These are phyloP conservation scores for Triplophysa bombifrons DNA, from an alignment of 2,797 vertebrate genomes.

Conservation along the genomic window DNA sequence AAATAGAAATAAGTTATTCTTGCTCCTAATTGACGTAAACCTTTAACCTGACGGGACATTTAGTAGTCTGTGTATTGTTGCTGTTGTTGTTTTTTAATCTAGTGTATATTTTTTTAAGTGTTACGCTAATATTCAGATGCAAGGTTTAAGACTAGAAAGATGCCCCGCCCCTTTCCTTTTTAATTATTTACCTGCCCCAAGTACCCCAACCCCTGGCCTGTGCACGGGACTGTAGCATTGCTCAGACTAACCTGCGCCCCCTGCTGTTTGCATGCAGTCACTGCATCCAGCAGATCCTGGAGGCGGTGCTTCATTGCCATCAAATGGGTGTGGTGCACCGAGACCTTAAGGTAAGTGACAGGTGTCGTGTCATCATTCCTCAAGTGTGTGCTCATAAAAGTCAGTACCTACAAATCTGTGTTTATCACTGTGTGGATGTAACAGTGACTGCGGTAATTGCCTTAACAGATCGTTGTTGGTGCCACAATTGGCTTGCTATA, in stretches of 20 bases:
- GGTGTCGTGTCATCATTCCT: conserved; percentile 55
- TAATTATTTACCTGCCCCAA: conserved; percentile 22
- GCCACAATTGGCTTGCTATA: not conserved
- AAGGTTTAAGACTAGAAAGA: conserved; percentile 57
- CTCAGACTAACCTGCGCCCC: conserved; percentile 75
- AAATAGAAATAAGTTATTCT: too few species aligned
- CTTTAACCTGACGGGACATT: not conserved
- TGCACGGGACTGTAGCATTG: conserved; percentile 73
- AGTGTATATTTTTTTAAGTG: not conserved
- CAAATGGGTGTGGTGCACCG: conserved; percentile 97
- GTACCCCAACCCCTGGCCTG: conserved; percentile 59
- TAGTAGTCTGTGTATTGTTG: not conserved
- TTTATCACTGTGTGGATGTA: conserved; percentile 22
- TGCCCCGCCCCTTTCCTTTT: not conserved
- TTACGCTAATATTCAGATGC: conserved; percentile 30
- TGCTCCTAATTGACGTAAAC: not conserved
- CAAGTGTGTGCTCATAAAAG: conserved; percentile 40
- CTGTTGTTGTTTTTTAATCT: not conserved
- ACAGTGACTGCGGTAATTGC: not conserved
- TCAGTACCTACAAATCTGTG: conserved; percentile 7
- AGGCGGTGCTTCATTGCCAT: conserved; percentile 96
- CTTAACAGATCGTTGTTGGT: not conserved
- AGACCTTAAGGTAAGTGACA: conserved; percentile 80
- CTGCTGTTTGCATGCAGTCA: conserved; percentile 88
- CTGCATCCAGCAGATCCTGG: conserved; percentile 99